Evolutionary conservation across 2,113 vertebrate species (phyloP).

Genomic region (Heptranchias perlo): DNA sequence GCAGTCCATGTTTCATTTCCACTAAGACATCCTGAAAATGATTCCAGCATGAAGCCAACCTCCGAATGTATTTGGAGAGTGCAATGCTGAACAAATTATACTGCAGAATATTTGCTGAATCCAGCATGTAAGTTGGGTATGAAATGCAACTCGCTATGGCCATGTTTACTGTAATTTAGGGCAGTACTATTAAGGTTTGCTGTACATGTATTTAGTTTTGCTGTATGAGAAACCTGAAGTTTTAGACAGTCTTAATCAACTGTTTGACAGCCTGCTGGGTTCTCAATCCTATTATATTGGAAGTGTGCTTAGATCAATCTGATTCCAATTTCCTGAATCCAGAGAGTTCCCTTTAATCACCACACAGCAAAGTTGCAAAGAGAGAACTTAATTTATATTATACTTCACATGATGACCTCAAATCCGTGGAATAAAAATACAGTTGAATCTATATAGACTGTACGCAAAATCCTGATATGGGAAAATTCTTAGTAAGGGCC

Average conservation of each 20-base stretch:
- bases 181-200: not conserved
- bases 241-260: slow-evolving; percentile 12
- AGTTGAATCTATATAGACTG: not conserved
- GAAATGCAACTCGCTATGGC: not conserved
- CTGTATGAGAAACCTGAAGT: not conserved
- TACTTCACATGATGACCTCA: not conserved
- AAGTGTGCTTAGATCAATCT: slow-evolving; percentile 17
- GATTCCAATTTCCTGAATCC: slow-evolving; percentile 29
- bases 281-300: not conserved
- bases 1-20: not conserved
- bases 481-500: not conserved
- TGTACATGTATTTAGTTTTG: slow-evolving; percentile 18
- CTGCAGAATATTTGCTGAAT: slow-evolving; percentile 7
- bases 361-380: slow-evolving; percentile 26
- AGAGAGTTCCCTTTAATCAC: slow-evolving; percentile 14
- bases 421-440: not conserved
- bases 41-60: not conserved
- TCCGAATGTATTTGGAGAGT: not conserved
- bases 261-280: not conserved
- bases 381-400: slow-evolving; percentile 16
- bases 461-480: not conserved
- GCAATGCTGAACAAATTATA: not conserved
- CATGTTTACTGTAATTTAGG: slow-evolving; percentile 11
- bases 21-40: not conserved
- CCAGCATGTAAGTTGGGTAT: not conserved